Evolutionary conservation across 2,797 vertebrate genomes (phyloP).

Genomic region (Holocentrus rufus): DNA sequence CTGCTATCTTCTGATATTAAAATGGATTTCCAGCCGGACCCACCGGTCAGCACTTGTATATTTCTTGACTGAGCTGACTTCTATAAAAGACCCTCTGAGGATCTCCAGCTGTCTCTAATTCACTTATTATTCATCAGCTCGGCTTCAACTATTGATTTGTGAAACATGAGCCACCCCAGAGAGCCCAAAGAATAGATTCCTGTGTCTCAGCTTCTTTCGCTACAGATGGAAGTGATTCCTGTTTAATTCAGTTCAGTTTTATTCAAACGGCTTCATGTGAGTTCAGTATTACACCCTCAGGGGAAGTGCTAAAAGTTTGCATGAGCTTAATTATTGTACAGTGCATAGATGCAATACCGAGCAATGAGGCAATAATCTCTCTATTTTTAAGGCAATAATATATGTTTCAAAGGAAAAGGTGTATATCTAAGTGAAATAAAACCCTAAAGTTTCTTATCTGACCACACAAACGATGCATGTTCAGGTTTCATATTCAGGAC

Average conservation of each 20-base stretch:
- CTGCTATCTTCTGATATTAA: constrained; percentile 35
- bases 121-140: constrained; percentile 24
- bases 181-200: constrained; percentile 21
- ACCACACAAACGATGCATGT: not conserved
- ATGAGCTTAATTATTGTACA: not conserved
- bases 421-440: not conserved
- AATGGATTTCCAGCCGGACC: constrained; percentile 25
- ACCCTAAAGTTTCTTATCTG: too few species aligned
- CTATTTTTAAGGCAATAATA: not conserved
- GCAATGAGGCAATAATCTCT: constrained; percentile 8
- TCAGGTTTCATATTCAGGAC: not conserved
- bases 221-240: constrained; percentile 12
- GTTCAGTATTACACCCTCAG: constrained; percentile 14
- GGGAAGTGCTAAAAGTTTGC: not conserved
- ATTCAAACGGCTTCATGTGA: constrained; percentile 11
- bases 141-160: constrained; percentile 44
- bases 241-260: constrained; percentile 13
- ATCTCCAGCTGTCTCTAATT: constrained; percentile 49
- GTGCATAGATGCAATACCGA: not conserved
- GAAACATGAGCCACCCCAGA: constrained; percentile 38
- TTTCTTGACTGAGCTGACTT: constrained; percentile 1
- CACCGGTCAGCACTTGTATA: constrained; percentile 11
- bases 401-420: not conserved
- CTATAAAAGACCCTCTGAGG: constrained; percentile 11
- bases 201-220: not conserved